These are phyloP conservation scores for Eilema depressum DNA, from an alignment of 2,888 invertebrate species.

Conservation along the genomic window DNA sequence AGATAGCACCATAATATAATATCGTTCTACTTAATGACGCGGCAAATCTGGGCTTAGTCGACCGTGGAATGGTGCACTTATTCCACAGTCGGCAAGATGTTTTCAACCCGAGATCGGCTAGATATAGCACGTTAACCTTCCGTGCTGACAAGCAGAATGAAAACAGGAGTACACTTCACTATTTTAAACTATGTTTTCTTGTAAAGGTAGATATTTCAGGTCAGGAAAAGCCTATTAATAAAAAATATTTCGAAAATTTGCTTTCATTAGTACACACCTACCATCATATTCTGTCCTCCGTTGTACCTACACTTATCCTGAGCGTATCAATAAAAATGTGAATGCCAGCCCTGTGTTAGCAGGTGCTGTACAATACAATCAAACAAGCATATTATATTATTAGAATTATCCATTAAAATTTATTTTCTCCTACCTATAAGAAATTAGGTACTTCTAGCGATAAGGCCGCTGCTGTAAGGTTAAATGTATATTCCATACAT, in stretches of 20 bases:
- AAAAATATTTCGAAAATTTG: neutral
- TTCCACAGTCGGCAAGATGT: conserved; percentile 35
- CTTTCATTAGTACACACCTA: no score
- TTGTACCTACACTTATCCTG: no score
- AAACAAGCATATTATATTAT: no score
- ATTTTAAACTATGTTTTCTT: conserved; percentile 8
- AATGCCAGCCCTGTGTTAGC: no score
- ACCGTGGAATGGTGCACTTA: conserved; percentile 35
- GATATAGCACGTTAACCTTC: conserved; percentile 63
- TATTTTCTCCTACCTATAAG: no score
- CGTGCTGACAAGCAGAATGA: conserved; percentile 44
- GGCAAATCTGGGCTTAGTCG: conserved; percentile 24
- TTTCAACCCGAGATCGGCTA: conserved; percentile 59
- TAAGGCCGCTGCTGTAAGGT: no score
- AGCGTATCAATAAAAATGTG: neutral
- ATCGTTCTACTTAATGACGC: conserved; percentile 22
- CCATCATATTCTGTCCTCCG: no score
- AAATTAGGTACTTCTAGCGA: no score
- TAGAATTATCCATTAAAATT: no score
- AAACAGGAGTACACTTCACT: conserved; percentile 46
- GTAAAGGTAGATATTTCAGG: neutral
- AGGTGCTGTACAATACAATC: no score
- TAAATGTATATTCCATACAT: no score
- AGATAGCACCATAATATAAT: neutral
- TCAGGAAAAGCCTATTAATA: neutral